Percentiles rank a stretch among this genome's conserved stretches.
Conservation (phyloP, 2,797 vertebrate genomes). For the Enteromius treurensis region DNA sequence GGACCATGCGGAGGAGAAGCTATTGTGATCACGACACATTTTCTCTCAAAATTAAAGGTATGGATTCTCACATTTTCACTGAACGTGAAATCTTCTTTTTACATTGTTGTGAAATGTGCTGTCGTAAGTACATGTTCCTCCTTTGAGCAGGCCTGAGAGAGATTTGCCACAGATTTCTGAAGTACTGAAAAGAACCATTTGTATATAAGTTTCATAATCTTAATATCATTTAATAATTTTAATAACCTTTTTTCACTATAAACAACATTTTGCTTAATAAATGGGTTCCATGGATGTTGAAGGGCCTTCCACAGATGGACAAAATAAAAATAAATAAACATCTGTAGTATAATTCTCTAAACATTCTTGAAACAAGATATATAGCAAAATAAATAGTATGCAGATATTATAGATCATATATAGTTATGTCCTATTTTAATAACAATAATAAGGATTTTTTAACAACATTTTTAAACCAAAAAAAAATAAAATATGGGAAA, state of each 20-base stretch:
- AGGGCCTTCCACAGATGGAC: background rate
- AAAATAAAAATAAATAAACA: background rate
- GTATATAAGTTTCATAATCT: background rate
- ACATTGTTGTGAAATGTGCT: background rate
- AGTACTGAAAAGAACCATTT: background rate
- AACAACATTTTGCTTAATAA: background rate
- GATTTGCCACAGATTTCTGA: background rate
- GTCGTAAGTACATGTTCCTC: background rate
- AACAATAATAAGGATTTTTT: no score
- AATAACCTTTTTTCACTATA: background rate
- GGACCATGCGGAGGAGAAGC: background rate
- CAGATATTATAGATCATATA: no score
- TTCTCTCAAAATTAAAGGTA: background rate
- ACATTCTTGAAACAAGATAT: background rate
- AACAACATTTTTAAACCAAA: background rate
- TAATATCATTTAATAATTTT: background rate
- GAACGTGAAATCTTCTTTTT: background rate
- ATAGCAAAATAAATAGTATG: background rate
- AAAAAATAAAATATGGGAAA: background rate
- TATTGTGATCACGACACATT: background rate
- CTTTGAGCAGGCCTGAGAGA: background rate
- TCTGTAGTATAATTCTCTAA: background rate
- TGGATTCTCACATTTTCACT: background rate
- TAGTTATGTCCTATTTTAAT: background rate
- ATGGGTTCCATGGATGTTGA: background rate